A percentile compares a stretch with the other conserved stretches of the same genome.
These are phyloP conservation scores for Propithecus coquereli DNA, from an alignment of 2,113 vertebrate species.

Conservation along the genomic window DNA sequence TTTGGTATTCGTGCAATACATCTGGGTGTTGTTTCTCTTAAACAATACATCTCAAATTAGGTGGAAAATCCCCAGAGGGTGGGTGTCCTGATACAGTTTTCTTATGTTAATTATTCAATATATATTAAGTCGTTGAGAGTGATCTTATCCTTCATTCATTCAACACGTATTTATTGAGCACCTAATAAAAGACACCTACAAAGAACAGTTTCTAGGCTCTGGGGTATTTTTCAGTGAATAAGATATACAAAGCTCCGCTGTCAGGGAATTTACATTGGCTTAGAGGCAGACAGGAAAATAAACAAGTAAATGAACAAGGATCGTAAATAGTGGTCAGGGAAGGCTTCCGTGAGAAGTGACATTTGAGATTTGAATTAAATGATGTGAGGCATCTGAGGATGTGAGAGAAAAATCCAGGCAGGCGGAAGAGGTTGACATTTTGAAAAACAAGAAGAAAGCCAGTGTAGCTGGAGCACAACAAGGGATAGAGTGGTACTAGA, in stretches of 20 bases:
- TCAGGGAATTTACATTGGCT: neutral
- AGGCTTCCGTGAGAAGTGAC: neutral
- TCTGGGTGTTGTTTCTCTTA: neutral
- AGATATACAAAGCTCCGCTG: neutral
- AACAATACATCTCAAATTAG: neutral
- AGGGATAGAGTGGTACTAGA: neutral
- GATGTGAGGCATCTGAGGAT: neutral
- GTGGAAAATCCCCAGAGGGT: neutral
- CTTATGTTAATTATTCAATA: neutral
- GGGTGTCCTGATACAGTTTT: neutral
- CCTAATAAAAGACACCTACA: neutral
- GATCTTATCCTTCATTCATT: neutral
- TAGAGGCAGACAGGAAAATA: neutral
- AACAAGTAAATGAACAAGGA: neutral
- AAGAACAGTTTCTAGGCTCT: neutral
- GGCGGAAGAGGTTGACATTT: neutral
- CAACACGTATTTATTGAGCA: neutral
- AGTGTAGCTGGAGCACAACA: neutral
- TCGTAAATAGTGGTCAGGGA: neutral
- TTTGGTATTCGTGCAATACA: neutral
- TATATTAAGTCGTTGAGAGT: neutral
- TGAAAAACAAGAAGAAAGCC: neutral
- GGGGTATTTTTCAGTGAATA: neutral
- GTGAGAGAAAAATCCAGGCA: neutral
- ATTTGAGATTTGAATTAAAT: conserved; percentile 10